A percentile compares a stretch with the other conserved stretches of the same genome.
Evolutionary conservation across 2,888 invertebrate species (phyloP).

Genomic region (Drosophila macrospina): DNA sequence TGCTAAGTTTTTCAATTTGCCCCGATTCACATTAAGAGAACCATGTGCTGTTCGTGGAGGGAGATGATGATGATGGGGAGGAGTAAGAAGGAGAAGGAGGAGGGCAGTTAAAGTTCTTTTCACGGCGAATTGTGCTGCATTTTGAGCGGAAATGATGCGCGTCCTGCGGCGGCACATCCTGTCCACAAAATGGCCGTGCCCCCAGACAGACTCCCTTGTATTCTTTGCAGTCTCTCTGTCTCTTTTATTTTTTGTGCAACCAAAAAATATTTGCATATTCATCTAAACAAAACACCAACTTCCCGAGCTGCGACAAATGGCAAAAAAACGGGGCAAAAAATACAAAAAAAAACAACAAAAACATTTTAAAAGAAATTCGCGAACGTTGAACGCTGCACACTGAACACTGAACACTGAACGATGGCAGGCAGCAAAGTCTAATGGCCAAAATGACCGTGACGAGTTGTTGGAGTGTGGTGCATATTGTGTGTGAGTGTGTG

Average conservation of each 20-base stretch:
- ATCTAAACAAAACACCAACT: slow-evolving; percentile 83
- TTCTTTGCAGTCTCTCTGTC: slow-evolving; percentile 1
- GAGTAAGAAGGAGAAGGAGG: neutral
- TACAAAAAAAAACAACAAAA: slow-evolving; percentile 39
- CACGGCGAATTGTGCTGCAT: slow-evolving; percentile 81
- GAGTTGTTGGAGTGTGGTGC: neutral
- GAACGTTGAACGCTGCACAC: slow-evolving; percentile 22
- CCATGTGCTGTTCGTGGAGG: too few species aligned
- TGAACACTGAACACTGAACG: slow-evolving; percentile 30
- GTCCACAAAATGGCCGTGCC: slow-evolving; percentile 69
- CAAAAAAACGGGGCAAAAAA: slow-evolving; percentile 34
- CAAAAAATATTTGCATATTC: slow-evolving; percentile 83
- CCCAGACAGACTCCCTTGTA: slow-evolving; percentile 23
- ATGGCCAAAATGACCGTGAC: slow-evolving; percentile 68
- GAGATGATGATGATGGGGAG: too few species aligned
- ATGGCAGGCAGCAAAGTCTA: slow-evolving; percentile 54
- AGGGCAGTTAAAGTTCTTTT: slow-evolving; percentile 60
- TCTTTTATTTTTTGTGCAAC: slow-evolving; percentile 42
- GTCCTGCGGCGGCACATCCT: slow-evolving; percentile 80
- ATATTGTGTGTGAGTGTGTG: slow-evolving; percentile 19
- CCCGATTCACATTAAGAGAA: slow-evolving; percentile 37
- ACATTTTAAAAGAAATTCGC: slow-evolving; percentile 62
- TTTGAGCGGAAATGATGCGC: slow-evolving; percentile 80
- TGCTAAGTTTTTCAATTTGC: slow-evolving; percentile 60
- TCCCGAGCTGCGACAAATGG: slow-evolving; percentile 59